A percentile compares a stretch with the other conserved stretches of the same genome.
Conservation (phyloP, 2,113 vertebrate genomes). For the Gasterosteus nipponicus region DNA sequence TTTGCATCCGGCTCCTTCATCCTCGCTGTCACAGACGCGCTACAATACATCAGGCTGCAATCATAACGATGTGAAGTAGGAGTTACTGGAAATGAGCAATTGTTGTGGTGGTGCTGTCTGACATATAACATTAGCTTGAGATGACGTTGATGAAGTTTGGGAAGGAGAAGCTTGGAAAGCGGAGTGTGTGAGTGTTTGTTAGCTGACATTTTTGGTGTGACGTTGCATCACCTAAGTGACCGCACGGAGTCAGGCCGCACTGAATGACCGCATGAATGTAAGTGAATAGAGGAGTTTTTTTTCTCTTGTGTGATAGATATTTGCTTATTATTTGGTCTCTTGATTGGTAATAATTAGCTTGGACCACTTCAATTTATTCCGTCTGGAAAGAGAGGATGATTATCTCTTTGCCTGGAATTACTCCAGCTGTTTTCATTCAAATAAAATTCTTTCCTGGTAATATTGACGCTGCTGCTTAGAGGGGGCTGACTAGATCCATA, state of each 20-base stretch:
- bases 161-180: conserved; percentile 3
- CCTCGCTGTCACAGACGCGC: conserved; percentile 11
- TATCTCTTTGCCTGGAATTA: neutral
- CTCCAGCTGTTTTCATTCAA: neutral
- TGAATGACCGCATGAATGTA: conserved; percentile 14
- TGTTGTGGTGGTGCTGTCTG: conserved; percentile 25
- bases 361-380: neutral
- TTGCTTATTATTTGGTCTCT: neutral
- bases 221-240: conserved; percentile 28
- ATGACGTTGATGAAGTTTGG: conserved; percentile 34
- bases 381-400: neutral
- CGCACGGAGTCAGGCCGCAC: neutral
- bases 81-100: conserved; percentile 34
- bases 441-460: neutral
- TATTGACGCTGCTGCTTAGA: neutral
- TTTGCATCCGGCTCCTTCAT: conserved; percentile 17
- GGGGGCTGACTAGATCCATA: neutral
- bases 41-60: conserved; percentile 14
- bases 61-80: conserved; percentile 29
- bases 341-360: conserved; percentile 10
- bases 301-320: neutral
- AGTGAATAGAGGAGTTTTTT: neutral
- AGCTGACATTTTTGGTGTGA: conserved; percentile 49
- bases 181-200: neutral
- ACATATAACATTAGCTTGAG: conserved; percentile 25